These are phyloP conservation scores for Hydropotes inermis DNA, from an alignment of 2,113 vertebrate species.

Conservation along the genomic window DNA sequence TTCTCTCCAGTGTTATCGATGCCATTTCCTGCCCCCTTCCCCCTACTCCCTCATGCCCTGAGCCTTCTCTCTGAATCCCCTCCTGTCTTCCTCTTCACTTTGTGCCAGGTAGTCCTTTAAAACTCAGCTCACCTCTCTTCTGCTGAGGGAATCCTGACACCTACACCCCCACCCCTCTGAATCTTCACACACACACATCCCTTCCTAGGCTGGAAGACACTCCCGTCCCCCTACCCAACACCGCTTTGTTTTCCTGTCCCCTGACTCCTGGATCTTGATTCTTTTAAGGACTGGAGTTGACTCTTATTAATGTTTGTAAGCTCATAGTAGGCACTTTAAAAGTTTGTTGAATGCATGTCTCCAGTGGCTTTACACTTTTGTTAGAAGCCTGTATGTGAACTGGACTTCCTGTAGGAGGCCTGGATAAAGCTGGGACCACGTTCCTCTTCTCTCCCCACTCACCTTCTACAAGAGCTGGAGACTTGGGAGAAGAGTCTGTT, in stretches of 20 bases:
- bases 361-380: background rate
- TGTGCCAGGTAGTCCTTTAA: background rate
- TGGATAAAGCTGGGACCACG: background rate
- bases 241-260: background rate
- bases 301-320: background rate
- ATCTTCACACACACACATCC: background rate
- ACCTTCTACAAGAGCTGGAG: background rate
- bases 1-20: background rate
- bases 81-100: background rate
- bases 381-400: background rate
- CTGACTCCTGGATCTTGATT: background rate
- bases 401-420: background rate
- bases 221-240: fast-evolving
- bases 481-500: background rate
- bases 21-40: background rate
- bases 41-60: background rate
- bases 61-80: background rate
- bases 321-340: background rate
- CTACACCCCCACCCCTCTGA: background rate
- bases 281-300: background rate
- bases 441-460: background rate
- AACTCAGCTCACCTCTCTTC: background rate
- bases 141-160: background rate
- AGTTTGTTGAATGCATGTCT: background rate
- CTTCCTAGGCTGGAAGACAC: background rate